phyloP scores from a whole-genome alignment of 2,113 vertebrate species.

The Hippopotamus amphibius region DNA sequence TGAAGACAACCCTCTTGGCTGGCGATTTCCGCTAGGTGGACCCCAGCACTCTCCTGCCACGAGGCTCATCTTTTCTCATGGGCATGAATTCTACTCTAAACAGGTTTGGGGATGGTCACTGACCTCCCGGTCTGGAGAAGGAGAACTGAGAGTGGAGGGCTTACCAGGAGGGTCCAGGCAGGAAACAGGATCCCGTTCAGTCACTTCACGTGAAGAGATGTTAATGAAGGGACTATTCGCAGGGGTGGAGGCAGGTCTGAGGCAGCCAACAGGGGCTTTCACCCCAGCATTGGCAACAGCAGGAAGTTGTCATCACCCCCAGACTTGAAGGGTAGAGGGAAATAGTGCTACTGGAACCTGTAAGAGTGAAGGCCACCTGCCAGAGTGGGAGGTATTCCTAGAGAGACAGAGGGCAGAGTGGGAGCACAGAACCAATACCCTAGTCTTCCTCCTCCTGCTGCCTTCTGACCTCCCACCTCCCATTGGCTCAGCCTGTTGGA shows the following conservation, averaged over 20 bases:
- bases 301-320: not conserved
- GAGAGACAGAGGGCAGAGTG: not conserved
- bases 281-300: not conserved
- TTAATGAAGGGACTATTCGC: not conserved
- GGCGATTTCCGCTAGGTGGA: not conserved
- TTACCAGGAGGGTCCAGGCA: not conserved
- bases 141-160: not conserved
- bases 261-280: not conserved
- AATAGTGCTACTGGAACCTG: not conserved
- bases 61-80: not conserved
- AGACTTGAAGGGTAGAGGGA: not conserved
- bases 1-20: not conserved
- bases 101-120: not conserved
- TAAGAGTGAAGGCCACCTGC: not conserved
- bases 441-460: not conserved
- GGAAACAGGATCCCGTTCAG: not conserved
- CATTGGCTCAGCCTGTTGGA: not conserved
- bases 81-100: not conserved
- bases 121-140: not conserved
- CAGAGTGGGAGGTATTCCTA: not conserved
- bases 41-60: no score
- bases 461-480: not conserved
- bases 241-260: no score
- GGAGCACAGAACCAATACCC: accelerated
- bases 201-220: not conserved